These are phyloP conservation scores for Enteromius argenteus DNA, from an alignment of 2,797 vertebrate genomes.

Conservation along the genomic window DNA sequence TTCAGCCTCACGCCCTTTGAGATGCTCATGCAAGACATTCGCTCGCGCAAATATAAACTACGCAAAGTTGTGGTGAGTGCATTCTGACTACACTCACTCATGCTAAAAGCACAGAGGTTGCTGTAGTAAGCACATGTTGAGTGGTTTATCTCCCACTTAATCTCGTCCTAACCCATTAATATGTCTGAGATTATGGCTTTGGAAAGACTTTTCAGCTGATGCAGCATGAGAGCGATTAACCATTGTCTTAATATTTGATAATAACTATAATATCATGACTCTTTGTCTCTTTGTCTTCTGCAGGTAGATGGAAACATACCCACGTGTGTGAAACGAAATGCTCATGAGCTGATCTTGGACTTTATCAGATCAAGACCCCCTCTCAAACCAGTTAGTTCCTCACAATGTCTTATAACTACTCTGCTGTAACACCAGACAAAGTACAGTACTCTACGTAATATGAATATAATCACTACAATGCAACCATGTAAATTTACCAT, in stretches of 20 bases:
- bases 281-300: slow-evolving; percentile 22
- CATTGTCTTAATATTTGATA: neutral
- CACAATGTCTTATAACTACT: neutral
- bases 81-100: neutral
- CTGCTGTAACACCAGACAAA: neutral
- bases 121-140: slow-evolving; percentile 20
- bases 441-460: neutral
- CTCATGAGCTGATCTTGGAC: slow-evolving; percentile 92
- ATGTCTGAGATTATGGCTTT: slow-evolving; percentile 21
- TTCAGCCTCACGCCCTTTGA: slow-evolving; percentile 97
- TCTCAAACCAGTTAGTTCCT: slow-evolving; percentile 86
- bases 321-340: slow-evolving; percentile 88
- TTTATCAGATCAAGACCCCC: slow-evolving; percentile 96
- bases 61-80: slow-evolving; percentile 95
- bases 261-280: neutral
- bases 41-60: slow-evolving; percentile 90
- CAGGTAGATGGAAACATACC: slow-evolving; percentile 93
- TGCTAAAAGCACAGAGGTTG: neutral
- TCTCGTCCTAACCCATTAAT: slow-evolving; percentile 3
- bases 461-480: neutral
- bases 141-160: slow-evolving; percentile 18
- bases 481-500: neutral
- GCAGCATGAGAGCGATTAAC: neutral
- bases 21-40: slow-evolving; percentile 99
- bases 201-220: slow-evolving; percentile 19